A percentile compares a stretch with the other conserved stretches of the same genome.
Conservation (phyloP, 2,888 invertebrate genomes). For the Campoplex capitator region DNA sequence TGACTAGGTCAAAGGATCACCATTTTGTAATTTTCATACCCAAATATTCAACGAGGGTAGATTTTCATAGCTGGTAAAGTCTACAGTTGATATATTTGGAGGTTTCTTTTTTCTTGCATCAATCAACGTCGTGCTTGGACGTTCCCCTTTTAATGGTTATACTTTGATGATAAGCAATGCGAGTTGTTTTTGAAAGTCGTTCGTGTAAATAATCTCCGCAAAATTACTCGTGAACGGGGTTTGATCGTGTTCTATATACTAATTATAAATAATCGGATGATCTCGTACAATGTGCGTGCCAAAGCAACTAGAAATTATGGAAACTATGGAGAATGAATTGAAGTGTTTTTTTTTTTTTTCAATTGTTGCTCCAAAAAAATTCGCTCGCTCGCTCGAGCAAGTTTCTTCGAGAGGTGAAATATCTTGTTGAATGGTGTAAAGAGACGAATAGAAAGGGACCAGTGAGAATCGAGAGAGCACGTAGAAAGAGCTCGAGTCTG, state of each 20-base stretch:
- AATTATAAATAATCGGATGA: background rate
- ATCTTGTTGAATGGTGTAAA: background rate
- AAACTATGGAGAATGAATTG: background rate
- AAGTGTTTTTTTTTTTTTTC: background rate
- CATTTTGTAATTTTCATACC: background rate
- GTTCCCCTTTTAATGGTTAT: background rate
- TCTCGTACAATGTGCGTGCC: background rate
- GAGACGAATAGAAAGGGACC: background rate
- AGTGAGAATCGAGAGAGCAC: background rate
- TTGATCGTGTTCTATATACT: background rate
- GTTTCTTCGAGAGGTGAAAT: background rate
- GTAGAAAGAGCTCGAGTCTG: conserved; percentile 12
- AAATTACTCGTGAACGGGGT: background rate
- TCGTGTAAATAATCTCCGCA: background rate
- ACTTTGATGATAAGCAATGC: background rate
- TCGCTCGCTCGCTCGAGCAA: background rate
- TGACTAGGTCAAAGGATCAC: background rate
- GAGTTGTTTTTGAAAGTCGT: background rate
- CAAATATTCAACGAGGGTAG: background rate
- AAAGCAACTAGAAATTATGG: background rate
- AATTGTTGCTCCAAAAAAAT: background rate
- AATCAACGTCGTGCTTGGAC: conserved; percentile 4
- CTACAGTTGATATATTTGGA: background rate
- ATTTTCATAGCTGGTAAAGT: background rate
- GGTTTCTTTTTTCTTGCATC: conserved; percentile 11